Evolutionary conservation across 2,797 vertebrate genomes (phyloP).

Genomic region (Hydrocynus forskahlii): DNA sequence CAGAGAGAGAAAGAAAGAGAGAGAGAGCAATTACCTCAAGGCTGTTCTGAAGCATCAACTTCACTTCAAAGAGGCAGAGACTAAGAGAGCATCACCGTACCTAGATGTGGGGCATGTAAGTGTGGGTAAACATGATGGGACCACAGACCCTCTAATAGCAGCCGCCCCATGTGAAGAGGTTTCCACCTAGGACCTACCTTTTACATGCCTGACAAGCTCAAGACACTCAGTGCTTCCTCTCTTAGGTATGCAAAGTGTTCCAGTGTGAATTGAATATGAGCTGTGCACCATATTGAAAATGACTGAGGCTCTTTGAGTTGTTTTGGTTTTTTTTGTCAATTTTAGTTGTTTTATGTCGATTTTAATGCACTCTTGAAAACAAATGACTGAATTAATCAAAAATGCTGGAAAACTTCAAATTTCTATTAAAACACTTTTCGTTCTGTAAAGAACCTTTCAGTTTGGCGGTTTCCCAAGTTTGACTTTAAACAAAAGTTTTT

Average conservation of each 20-base stretch:
- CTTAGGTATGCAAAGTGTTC: constrained; percentile 64
- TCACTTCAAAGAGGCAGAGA: constrained; percentile 79
- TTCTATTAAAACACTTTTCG: too few species aligned
- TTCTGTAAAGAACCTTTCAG: too few species aligned
- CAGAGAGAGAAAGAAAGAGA: constrained; percentile 11
- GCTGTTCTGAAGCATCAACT: constrained; percentile 80
- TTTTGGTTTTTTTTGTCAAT: too few species aligned
- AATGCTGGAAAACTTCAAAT: too few species aligned
- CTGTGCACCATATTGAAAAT: not conserved
- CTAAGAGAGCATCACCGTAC: constrained; percentile 68
- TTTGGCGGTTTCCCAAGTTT: too few species aligned
- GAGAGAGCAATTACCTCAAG: constrained; percentile 76
- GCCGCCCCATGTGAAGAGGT: constrained; percentile 78
- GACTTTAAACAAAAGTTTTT: too few species aligned
- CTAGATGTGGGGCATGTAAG: constrained; percentile 70
- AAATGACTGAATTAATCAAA: too few species aligned
- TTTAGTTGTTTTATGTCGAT: too few species aligned
- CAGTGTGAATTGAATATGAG: constrained; percentile 26
- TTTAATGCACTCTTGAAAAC: too few species aligned
- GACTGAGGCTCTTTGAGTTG: not conserved
- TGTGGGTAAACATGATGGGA: constrained; percentile 81
- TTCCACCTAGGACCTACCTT: constrained; percentile 76
- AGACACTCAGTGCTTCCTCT: constrained; percentile 67
- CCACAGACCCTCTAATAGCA: constrained; percentile 81
- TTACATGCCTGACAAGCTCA: constrained; percentile 62